Percentiles rank a stretch among this genome's conserved stretches.
These are phyloP conservation scores for Eulithis testata DNA, from an alignment of 2,888 invertebrate species.

Conservation along the genomic window DNA sequence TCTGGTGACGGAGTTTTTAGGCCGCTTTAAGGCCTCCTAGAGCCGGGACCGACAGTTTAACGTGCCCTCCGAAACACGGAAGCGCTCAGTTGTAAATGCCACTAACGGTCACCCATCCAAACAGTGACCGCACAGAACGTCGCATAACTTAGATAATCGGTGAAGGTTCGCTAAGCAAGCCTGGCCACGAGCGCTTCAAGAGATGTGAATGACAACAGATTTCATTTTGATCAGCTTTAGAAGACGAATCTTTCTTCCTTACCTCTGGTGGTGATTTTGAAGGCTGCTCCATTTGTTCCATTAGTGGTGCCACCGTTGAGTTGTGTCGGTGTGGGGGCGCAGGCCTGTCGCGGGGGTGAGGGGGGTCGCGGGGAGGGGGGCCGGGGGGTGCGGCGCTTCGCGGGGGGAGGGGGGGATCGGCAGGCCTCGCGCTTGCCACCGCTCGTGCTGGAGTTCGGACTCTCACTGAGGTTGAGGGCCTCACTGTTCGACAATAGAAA, in stretches of 20 bases:
- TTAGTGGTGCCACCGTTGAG: constrained; percentile 46
- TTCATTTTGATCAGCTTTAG: too few species aligned
- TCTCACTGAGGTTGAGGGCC: constrained; percentile 92
- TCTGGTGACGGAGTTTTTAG: too few species aligned
- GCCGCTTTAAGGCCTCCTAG: too few species aligned
- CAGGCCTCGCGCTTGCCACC: constrained; percentile 77
- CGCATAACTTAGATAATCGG: too few species aligned
- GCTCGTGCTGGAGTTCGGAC: constrained; percentile 72
- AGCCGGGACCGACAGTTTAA: too few species aligned
- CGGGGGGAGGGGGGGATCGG: constrained; percentile 86
- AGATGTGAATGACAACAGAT: too few species aligned
- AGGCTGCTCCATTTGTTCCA: constrained; percentile 86
- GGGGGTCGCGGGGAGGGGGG: constrained; percentile 63
- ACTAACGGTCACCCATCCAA: too few species aligned
- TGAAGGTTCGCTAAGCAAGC: background rate
- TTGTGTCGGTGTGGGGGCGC: constrained; percentile 44
- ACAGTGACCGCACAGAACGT: too few species aligned
- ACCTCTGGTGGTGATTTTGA: constrained; percentile 95
- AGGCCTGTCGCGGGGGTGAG: constrained; percentile 48
- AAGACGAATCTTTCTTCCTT: background rate
- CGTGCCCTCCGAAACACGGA: too few species aligned
- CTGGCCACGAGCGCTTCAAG: too few species aligned
- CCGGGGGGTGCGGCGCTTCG: constrained; percentile 81
- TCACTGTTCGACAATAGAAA: constrained; percentile 82
- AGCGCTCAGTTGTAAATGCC: too few species aligned